Evolutionary conservation across 2,888 invertebrate genomes (phyloP), one percentile per base, ranked within the genome.

Genomic region (Pecten maximus): DNA sequence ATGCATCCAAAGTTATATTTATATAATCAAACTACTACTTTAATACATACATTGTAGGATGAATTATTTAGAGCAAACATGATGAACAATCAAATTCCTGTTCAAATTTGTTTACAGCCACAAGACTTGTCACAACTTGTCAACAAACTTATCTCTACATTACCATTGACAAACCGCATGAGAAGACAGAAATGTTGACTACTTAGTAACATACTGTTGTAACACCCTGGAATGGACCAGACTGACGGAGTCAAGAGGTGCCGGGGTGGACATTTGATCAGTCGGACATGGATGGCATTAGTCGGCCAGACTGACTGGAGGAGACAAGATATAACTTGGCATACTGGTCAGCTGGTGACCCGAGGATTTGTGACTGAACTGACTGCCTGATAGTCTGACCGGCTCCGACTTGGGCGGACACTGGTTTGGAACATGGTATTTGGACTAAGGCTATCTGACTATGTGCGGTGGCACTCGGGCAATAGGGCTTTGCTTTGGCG

Each of bases 291-390:
- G n/a, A 60, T 60, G 60, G 48, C 19, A 48, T 48, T 48, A 19
- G 48, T 48, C 48, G 48, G 60, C 60, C 60, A 74, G 74, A 74
- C 74, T 74, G 74, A 74, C 35, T 74, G 74, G 74, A 44, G 44
- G 44, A 74, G 35, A 74, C 74, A 35, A 74, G 74, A 74, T 35
- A 74, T 74, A 74, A 74, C 74, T 54, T 19, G 54, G n/a, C 54
- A 54, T 23, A 54, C 54, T 74, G 74, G 74, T 74, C 74, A 74
- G 74, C 35, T 35, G 74, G 74, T 28, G 74, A 74, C 19, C 28
- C 74, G 74, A 74, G 74, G 74, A 74, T 74, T 74, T 74, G 74
- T 35, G 74, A 74, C 74, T 74, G 74, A 74, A 74, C 35, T 74
- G 74, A 74, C 74, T 74, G 74, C 74, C 74, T 74, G 74, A 74